These are phyloP conservation scores for Amiota minor DNA, from an alignment of 2,888 invertebrate genomes.

Conservation along the genomic window DNA sequence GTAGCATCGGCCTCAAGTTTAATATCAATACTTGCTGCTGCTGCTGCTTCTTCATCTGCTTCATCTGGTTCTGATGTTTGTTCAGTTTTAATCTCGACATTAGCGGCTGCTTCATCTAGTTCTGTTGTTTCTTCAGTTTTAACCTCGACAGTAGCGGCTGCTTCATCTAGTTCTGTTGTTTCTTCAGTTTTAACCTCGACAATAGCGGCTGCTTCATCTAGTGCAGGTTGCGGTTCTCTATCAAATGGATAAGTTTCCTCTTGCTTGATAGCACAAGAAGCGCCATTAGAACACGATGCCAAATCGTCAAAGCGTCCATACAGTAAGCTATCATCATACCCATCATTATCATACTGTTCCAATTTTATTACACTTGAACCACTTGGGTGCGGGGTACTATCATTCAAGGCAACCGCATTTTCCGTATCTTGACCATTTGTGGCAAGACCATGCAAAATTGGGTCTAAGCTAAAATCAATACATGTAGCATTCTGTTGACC, in stretches of 20 bases:
- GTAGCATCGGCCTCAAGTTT: constrained; percentile 25
- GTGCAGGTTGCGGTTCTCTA: neutral
- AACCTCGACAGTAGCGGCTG: constrained; percentile 31
- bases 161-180: constrained; percentile 37
- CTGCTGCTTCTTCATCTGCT: neutral
- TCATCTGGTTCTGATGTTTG: constrained; percentile 45
- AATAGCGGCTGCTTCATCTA: constrained; percentile 3
- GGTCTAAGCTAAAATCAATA: constrained; percentile 62
- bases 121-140: constrained; percentile 55
- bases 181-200: constrained; percentile 53
- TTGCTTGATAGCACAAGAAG: constrained; percentile 28
- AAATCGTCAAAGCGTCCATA: constrained; percentile 40
- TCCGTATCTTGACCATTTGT: constrained; percentile 37
- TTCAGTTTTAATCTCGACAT: constrained; percentile 50
- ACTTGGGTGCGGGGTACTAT: constrained; percentile 65
- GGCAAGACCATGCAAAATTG: constrained; percentile 56
- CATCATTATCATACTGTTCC: constrained; percentile 54
- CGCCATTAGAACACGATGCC: constrained; percentile 34
- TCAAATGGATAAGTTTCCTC: constrained; percentile 34
- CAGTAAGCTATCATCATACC: constrained; percentile 47
- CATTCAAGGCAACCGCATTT: constrained; percentile 59
- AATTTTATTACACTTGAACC: constrained; percentile 53
- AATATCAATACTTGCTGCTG: neutral
- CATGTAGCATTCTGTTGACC: constrained; percentile 70
- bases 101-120: neutral